These are phyloP conservation scores for Drosophila persimilis DNA, from an alignment of 1,140 invertebrate genomes.

Conservation along the genomic window DNA sequence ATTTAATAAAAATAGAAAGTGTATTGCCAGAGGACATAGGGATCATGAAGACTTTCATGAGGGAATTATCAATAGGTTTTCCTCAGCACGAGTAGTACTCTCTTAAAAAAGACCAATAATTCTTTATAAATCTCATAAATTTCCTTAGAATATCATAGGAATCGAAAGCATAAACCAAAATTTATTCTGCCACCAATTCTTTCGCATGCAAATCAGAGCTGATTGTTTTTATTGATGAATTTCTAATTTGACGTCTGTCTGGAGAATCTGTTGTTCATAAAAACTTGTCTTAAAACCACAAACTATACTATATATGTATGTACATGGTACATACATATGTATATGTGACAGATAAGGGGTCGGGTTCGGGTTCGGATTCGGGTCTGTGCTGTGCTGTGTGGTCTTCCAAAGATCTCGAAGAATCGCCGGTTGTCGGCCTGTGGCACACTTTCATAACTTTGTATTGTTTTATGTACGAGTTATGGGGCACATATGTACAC, in stretches of 20 bases:
- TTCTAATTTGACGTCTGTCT: constrained; percentile 33
- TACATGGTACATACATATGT: not conserved
- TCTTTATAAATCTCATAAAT: too few relatives aligned
- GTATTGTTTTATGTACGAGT: constrained; percentile 35
- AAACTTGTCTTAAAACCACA: constrained; percentile 11
- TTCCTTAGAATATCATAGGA: too few relatives aligned
- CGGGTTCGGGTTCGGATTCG: not conserved
- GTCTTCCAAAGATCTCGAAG: not conserved
- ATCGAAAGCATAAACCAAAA: constrained; percentile 9
- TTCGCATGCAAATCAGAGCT: constrained; percentile 25
- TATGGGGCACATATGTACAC: constrained; percentile 13
- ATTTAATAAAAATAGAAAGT: too few relatives aligned
- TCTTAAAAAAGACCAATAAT: too few relatives aligned
- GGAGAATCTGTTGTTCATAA: constrained; percentile 8
- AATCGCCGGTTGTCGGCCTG: constrained; percentile 22
- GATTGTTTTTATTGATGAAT: constrained; percentile 60
- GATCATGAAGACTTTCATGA: not conserved
- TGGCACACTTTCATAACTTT: constrained; percentile 67
- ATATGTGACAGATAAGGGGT: constrained; percentile 24
- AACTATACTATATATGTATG: too few relatives aligned
- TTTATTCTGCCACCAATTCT: constrained; percentile 7
- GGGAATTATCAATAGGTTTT: too few relatives aligned
- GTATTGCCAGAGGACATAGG: too few relatives aligned
- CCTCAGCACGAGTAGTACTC: too few relatives aligned
- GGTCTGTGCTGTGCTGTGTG: not conserved